These are phyloP conservation scores for Battus philenor DNA, from an alignment of 1,140 invertebrate species.

Conservation along the genomic window DNA sequence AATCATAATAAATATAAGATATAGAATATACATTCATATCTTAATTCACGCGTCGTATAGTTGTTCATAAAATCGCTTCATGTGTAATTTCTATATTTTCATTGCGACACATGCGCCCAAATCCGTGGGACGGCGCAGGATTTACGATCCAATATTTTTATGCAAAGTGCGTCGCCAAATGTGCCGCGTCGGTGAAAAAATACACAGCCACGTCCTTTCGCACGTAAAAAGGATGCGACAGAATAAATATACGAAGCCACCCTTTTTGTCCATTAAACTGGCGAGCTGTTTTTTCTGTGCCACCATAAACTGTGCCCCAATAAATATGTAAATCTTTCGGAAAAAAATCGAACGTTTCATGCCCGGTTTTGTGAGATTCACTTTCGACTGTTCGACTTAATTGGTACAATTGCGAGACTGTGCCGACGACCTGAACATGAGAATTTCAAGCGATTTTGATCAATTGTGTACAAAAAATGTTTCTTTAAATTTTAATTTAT, in stretches of 20 bases:
- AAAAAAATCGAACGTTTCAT: conserved; percentile 45
- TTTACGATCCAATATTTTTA: conserved; percentile 75
- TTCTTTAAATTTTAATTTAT: too few species aligned
- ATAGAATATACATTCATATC: conserved; percentile 37
- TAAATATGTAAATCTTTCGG: conserved; percentile 74
- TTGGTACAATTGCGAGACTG: conserved; percentile 62
- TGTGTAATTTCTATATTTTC: conserved; percentile 52
- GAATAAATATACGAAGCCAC: conserved; percentile 73
- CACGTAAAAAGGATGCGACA: conserved; percentile 74
- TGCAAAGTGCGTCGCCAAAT: conserved; percentile 74
- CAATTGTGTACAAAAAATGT: background rate
- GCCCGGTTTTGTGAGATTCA: conserved; percentile 59
- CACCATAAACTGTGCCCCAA: conserved; percentile 73
- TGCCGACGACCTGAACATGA: conserved; percentile 46
- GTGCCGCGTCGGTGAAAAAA: conserved; percentile 64
- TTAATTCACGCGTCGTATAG: conserved; percentile 45
- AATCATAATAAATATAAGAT: conserved; percentile 28
- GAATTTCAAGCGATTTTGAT: background rate
- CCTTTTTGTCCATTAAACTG: conserved; percentile 74
- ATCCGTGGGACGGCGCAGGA: conserved; percentile 47
- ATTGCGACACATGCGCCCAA: conserved; percentile 53
- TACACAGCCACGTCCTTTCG: conserved; percentile 63
- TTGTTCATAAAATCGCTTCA: conserved; percentile 56
- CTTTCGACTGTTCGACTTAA: conserved; percentile 61
- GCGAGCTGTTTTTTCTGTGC: conserved; percentile 65